Evolutionary conservation across 2,113 vertebrate species (phyloP), one percentile per base, ranked within the genome.

Genomic region (Pelecanus crispus): DNA sequence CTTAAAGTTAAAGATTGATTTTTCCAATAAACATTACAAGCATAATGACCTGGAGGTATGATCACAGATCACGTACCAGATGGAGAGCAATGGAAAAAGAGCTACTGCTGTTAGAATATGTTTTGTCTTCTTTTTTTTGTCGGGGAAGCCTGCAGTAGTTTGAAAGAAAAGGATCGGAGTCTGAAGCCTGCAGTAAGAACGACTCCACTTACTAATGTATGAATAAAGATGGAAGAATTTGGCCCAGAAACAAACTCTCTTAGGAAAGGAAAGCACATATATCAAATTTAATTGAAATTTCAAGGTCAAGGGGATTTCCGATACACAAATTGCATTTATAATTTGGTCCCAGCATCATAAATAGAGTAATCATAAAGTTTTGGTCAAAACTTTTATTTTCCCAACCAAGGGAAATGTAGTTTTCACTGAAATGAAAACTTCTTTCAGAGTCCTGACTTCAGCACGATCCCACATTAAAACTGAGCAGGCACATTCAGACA

Each of bases 1-100:
- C 89, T 86, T 97, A 58, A 91, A 96, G 94, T 97, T 96, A 97
- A 96, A 95, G 91, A 96, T 96, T 96, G 86, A 97, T 97, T 95
- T 90, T 94, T 94, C 84, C 95, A 94, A 93, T 94, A 95, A 97
- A 83, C 92, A 83, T 88, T 94, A 90, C 75, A 81, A 78, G 50
- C 47, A 13, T 93, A 94, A 92, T 88, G 78, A 82, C 96, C 91
- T 66, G 78, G 71, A 97, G 84, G 81, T 95, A 94, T 72, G 88
- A 94, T 91, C 91, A 83, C 74, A 90, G 92, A 90, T 91, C 92
- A 87, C 10, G 13, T 92, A 95, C n/a, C 73, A 94, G 67, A 93
- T 93, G 85, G 89, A 88, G 80, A 81, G 28, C 0, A 3, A 75
- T 34, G 61, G 63, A 75, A 77, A 94, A 95, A 91, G 26, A 71